Percentiles rank a stretch among this genome's conserved stretches.
Evolutionary conservation across 2,888 invertebrate species (phyloP).

Genomic region (Megastigmus dorsalis): DNA sequence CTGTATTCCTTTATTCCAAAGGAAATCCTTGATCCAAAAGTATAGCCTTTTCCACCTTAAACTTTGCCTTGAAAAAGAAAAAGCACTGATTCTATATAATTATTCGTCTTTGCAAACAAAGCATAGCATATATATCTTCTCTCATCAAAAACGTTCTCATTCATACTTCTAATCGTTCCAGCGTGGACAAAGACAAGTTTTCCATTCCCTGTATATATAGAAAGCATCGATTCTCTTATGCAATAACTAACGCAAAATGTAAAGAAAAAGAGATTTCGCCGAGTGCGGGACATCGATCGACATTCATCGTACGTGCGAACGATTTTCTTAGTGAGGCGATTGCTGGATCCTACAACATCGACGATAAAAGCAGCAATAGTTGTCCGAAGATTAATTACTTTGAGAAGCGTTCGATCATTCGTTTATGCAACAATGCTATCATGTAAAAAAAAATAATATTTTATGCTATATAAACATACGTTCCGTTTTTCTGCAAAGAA

Average conservation of each 20-base stretch:
- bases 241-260: background rate
- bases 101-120: background rate
- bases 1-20: background rate
- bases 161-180: background rate
- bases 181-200: conserved; percentile 11
- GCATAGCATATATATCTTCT: background rate
- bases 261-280: conserved; percentile 2
- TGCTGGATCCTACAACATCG: background rate
- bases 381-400: too few relatives aligned
- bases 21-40: conserved; percentile 25
- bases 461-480: too few relatives aligned
- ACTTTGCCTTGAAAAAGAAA: conserved; percentile 19
- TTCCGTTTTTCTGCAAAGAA: too few relatives aligned
- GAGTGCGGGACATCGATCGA: conserved; percentile 29
- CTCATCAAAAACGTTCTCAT: background rate
- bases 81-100: conserved; percentile 7
- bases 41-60: conserved; percentile 18
- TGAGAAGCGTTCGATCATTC: too few relatives aligned
- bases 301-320: conserved; percentile 5
- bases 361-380: background rate
- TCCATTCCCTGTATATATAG: background rate
- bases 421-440: too few relatives aligned
- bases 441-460: too few relatives aligned
- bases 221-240: conserved; percentile 45
- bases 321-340: background rate